These are phyloP conservation scores for Hermaeophaga mercurialis DNA, from an alignment of 2,888 invertebrate species.

Conservation along the genomic window DNA sequence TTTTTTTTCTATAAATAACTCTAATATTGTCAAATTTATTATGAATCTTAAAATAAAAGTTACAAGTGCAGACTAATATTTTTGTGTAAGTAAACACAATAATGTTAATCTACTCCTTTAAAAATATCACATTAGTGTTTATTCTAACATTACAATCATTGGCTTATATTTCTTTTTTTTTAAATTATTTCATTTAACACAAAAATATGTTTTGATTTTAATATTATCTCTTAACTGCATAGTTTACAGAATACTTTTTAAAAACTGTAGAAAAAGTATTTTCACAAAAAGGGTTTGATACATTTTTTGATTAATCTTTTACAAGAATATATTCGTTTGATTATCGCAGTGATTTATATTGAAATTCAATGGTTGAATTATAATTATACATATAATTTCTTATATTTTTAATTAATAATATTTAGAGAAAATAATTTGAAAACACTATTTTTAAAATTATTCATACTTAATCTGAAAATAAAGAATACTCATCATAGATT, in stretches of 20 bases:
- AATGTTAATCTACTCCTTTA: conserved; percentile 15
- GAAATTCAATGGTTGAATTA: background rate
- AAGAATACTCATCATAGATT: too few relatives aligned
- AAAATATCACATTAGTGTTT: conserved; percentile 32
- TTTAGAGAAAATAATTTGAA: too few relatives aligned
- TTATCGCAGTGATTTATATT: conserved; percentile 13
- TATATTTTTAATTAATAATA: too few relatives aligned
- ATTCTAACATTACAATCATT: conserved; percentile 23
- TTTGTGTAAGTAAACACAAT: background rate
- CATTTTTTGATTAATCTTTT: conserved; percentile 1
- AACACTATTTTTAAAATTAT: too few relatives aligned
- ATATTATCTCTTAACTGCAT: background rate
- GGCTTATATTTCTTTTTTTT: conserved; percentile 11
- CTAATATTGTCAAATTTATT: conserved; percentile 33
- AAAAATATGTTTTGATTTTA: conserved; percentile 4
- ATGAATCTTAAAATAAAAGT: conserved; percentile 22
- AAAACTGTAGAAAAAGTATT: conserved; percentile 18
- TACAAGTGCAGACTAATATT: conserved; percentile 11
- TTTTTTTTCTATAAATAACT: conserved; percentile 24
- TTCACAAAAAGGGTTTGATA: conserved; percentile 1
- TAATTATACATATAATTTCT: too few relatives aligned
- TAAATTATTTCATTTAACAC: background rate
- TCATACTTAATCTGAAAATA: too few relatives aligned
- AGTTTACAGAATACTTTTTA: conserved; percentile 8
- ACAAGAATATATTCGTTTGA: conserved; percentile 18